These are phyloP conservation scores for Scomber scombrus DNA, from an alignment of 2,113 vertebrate species.

Conservation along the genomic window DNA sequence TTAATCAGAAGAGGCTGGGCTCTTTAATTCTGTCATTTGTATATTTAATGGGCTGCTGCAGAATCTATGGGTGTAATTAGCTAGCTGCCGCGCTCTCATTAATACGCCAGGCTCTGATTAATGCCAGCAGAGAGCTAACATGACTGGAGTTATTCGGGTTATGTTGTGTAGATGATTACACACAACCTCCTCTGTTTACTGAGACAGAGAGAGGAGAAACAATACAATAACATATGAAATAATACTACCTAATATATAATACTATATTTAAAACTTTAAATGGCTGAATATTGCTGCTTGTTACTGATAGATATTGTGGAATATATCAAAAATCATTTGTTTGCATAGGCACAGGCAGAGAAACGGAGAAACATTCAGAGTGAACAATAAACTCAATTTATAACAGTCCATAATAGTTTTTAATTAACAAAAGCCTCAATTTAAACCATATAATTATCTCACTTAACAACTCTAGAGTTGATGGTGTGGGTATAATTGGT, in stretches of 20 bases:
- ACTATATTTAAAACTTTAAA: slow-evolving; percentile 30
- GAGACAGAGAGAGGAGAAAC: slow-evolving; percentile 81
- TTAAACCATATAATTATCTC: slow-evolving; percentile 13
- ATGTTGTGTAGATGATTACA: slow-evolving; percentile 99
- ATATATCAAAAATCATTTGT: slow-evolving; percentile 12
- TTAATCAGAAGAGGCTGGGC: slow-evolving; percentile 99
- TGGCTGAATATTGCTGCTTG: slow-evolving; percentile 21
- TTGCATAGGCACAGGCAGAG: not conserved
- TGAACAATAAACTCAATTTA: slow-evolving; percentile 14
- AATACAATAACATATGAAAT: slow-evolving; percentile 59
- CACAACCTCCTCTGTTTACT: slow-evolving; percentile 98
- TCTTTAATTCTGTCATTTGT: slow-evolving; percentile 99
- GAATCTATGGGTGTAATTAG: slow-evolving; percentile 99
- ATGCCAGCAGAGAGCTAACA: slow-evolving; percentile 99
- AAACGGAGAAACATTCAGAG: not conserved
- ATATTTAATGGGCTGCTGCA: slow-evolving; percentile 99
- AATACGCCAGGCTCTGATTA: slow-evolving; percentile 99
- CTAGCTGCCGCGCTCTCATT: slow-evolving; percentile 99
- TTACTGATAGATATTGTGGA: slow-evolving; percentile 16
- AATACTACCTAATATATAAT: slow-evolving; percentile 60
- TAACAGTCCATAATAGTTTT: slow-evolving; percentile 12
- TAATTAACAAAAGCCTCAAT: slow-evolving; percentile 22
- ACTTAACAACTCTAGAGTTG: slow-evolving; percentile 19
- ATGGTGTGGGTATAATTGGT: slow-evolving; percentile 32
- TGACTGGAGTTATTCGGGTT: slow-evolving; percentile 99